Conservation (phyloP, 2,888 invertebrate genomes). For the Rosalia funebris region DNA sequence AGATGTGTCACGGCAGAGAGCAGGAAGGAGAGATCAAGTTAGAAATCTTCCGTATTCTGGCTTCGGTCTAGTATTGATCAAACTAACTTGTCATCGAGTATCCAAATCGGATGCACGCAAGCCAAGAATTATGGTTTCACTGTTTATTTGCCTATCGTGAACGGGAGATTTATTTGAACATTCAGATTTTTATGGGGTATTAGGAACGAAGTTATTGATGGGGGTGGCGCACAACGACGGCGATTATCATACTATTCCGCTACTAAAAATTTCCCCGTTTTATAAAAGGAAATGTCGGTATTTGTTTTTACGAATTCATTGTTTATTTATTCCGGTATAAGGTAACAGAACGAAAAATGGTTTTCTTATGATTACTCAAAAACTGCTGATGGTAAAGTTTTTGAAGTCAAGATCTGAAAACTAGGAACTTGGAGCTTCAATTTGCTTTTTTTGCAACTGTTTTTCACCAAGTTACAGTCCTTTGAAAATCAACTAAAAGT, state of each 20-base stretch:
- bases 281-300: no score
- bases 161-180: slow-evolving; percentile 35
- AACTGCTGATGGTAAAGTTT: no score
- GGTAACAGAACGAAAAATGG: no score
- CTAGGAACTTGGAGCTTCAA: no score
- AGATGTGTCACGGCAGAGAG: background rate
- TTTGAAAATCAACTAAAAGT: no score
- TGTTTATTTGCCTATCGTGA: slow-evolving; percentile 34
- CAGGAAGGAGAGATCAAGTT: slow-evolving; percentile 6
- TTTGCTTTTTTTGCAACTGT: no score
- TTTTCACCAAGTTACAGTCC: no score
- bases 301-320: no score
- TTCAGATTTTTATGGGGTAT: slow-evolving; percentile 35
- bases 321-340: no score
- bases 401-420: no score
- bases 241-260: slow-evolving; percentile 4
- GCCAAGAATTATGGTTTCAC: slow-evolving; percentile 38
- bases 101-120: slow-evolving; percentile 42
- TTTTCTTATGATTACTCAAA: no score
- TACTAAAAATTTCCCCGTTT: no score
- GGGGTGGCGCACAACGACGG: slow-evolving; percentile 17
- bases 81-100: slow-evolving; percentile 48
- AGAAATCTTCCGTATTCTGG: slow-evolving; percentile 37
- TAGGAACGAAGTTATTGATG: slow-evolving; percentile 15
- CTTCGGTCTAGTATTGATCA: slow-evolving; percentile 44